phyloP scores from a whole-genome alignment of 2,113 vertebrate genomes.

The Sitta europaea region DNA sequence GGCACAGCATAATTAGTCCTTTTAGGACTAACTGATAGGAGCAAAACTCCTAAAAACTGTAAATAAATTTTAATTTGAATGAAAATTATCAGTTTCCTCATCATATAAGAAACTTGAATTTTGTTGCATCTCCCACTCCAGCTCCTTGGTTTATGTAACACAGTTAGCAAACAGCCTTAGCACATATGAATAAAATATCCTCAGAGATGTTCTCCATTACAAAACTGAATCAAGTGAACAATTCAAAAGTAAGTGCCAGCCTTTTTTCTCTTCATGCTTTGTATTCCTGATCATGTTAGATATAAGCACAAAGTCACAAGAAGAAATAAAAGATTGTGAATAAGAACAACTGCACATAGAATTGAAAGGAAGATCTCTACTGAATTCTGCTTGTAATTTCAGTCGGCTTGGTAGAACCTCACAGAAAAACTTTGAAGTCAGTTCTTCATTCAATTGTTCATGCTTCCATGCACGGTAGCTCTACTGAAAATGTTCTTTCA shows the following conservation, averaged over 20 bases:
- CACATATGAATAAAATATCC: background rate
- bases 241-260: background rate
- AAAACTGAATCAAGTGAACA: background rate
- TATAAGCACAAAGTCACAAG: background rate
- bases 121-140: background rate
- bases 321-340: background rate
- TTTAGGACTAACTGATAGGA: background rate
- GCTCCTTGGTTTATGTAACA: background rate
- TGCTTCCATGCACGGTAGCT: background rate
- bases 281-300: background rate
- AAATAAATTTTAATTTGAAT: background rate
- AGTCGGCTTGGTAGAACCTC: accelerated
- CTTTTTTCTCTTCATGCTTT: background rate
- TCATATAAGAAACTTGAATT: background rate
- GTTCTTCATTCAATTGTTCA: background rate
- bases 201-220: background rate
- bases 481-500: background rate
- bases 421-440: background rate
- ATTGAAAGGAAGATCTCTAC: background rate
- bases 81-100: background rate
- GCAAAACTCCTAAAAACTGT: background rate
- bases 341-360: background rate
- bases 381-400: background rate
- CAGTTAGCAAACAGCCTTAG: background rate
- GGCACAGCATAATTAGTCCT: background rate